Percentiles rank a stretch among this genome's conserved stretches.
These are phyloP conservation scores for Hypocryptadius cinnamomeus DNA, from an alignment of 2,113 vertebrate species.

Conservation along the genomic window DNA sequence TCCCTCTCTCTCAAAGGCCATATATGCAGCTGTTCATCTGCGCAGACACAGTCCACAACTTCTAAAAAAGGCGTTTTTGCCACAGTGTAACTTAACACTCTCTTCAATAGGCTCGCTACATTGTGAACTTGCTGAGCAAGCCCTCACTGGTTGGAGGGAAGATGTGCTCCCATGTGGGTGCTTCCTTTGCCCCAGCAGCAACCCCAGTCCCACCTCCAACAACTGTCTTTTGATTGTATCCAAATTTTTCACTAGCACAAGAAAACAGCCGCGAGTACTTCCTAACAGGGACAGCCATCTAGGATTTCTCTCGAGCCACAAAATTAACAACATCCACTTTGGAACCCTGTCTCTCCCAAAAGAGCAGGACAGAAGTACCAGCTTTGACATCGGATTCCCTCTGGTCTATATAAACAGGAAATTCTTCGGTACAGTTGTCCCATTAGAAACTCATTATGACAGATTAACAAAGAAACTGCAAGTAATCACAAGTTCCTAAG, in stretches of 20 bases:
- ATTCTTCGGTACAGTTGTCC: neutral
- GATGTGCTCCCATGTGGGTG: accelerated
- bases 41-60: neutral
- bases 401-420: neutral
- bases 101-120: neutral
- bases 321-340: neutral
- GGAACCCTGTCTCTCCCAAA: neutral
- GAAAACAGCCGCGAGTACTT: neutral
- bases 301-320: neutral
- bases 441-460: neutral
- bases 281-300: neutral
- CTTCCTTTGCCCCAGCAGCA: neutral
- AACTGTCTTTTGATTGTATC: accelerated
- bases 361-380: neutral
- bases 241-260: neutral
- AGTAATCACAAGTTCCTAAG: neutral
- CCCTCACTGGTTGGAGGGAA: accelerated
- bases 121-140: neutral
- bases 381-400: neutral
- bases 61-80: slow-evolving; percentile 44
- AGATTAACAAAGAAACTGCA: slow-evolving; percentile 15
- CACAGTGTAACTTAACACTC: neutral
- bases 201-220: neutral
- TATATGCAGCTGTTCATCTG: neutral
- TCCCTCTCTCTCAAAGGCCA: neutral